A percentile compares a stretch with the other conserved stretches of the same genome.
Evolutionary conservation across 2,888 invertebrate species (phyloP).

Genomic region (Villa cingulata): DNA sequence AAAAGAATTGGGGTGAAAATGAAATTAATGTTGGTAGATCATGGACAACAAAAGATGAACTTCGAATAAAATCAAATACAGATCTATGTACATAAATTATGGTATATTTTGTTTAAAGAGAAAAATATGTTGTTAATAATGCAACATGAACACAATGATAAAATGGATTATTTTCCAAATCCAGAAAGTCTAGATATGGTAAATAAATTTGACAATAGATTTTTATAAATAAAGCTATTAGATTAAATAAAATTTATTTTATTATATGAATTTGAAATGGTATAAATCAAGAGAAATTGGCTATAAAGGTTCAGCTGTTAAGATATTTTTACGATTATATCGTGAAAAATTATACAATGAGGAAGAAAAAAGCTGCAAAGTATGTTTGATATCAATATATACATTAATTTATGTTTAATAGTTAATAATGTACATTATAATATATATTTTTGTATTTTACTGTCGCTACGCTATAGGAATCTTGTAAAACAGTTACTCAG

Average conservation of each 20-base stretch:
- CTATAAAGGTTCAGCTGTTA: constrained; percentile 46
- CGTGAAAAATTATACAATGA: constrained; percentile 50
- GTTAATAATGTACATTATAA: constrained; percentile 11
- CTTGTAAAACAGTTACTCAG: constrained; percentile 56
- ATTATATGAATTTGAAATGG: constrained; percentile 51
- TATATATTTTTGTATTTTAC: constrained; percentile 10
- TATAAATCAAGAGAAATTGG: constrained; percentile 43
- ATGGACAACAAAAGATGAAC: constrained; percentile 80
- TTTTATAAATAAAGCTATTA: too few relatives aligned
- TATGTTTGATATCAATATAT: constrained; percentile 24
- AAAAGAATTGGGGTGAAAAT: constrained; percentile 67
- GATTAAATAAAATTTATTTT: too few relatives aligned
- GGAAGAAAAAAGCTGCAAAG: constrained; percentile 43
- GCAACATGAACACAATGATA: constrained; percentile 66
- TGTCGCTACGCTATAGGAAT: constrained; percentile 44
- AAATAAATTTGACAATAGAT: too few relatives aligned
- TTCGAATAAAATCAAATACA: constrained; percentile 84
- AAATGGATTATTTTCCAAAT: constrained; percentile 62
- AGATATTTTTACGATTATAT: constrained; percentile 46
- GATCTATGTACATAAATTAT: constrained; percentile 95
- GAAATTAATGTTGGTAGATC: constrained; percentile 69
- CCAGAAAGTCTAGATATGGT: constrained; percentile 89
- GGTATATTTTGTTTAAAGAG: constrained; percentile 87
- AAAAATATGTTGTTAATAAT: constrained; percentile 93
- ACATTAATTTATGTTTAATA: neutral